Conservation (phyloP, 1,140 invertebrate species). For the Samia ricini region DNA sequence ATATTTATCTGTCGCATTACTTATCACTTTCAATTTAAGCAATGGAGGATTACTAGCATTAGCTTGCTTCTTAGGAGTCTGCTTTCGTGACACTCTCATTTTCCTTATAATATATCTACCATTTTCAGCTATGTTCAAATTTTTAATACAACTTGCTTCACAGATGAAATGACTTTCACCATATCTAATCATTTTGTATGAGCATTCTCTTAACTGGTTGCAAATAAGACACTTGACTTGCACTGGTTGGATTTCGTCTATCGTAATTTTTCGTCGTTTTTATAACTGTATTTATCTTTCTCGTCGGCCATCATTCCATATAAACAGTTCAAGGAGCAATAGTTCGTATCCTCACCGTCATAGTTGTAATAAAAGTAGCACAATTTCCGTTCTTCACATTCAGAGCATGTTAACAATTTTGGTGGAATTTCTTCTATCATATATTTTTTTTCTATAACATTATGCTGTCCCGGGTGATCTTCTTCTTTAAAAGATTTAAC, state of each 20-base stretch:
- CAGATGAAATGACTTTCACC: constrained; percentile 60
- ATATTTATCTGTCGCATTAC: constrained; percentile 76
- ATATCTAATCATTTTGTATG: constrained; percentile 46
- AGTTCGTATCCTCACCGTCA: constrained; percentile 73
- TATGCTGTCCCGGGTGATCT: constrained; percentile 45
- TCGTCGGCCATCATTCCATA: constrained; percentile 78
- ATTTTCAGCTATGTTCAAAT: constrained; percentile 52
- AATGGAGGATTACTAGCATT: constrained; percentile 50
- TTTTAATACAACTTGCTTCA: constrained; percentile 63
- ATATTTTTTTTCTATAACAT: constrained; percentile 55
- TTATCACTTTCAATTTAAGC: constrained; percentile 74
- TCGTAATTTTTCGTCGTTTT: constrained; percentile 51
- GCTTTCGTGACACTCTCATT: constrained; percentile 35
- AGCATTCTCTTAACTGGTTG: constrained; percentile 50
- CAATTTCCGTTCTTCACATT: constrained; percentile 67
- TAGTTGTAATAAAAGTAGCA: constrained; percentile 79
- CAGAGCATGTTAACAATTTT: constrained; percentile 54
- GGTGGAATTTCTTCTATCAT: constrained; percentile 64
- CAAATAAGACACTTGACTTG: constrained; percentile 55
- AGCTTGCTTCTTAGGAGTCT: constrained; percentile 7
- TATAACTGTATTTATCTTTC: constrained; percentile 74
- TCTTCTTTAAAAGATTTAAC: constrained; percentile 38
- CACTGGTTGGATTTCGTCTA: constrained; percentile 47
- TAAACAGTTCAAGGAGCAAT: constrained; percentile 76
- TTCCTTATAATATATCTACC: constrained; percentile 56